phyloP scores from a whole-genome alignment of 2,888 invertebrate species.

The Dryadula phaetusa region DNA sequence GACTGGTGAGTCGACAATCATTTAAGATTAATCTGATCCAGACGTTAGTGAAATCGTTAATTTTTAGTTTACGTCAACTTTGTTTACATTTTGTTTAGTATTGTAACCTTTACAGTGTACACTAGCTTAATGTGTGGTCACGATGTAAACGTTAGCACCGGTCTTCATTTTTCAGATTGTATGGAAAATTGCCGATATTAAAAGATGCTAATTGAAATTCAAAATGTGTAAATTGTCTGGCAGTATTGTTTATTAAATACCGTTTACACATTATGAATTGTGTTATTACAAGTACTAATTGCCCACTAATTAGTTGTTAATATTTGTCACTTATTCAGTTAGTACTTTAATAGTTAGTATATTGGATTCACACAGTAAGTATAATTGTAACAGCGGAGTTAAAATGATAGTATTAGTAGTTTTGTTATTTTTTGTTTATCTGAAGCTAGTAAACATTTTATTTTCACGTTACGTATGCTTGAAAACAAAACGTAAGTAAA shows the following conservation, averaged over 20 bases:
- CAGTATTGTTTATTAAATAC: constrained; percentile 18
- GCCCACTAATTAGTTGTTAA: constrained; percentile 7
- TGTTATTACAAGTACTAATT: not conserved
- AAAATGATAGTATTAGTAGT: not conserved
- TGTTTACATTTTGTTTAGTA: constrained; percentile 39
- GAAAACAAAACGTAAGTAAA: not conserved
- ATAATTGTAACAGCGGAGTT: not conserved
- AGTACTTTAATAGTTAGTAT: not conserved
- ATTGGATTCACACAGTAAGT: not conserved
- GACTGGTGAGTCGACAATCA: constrained; percentile 23
- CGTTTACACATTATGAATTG: not conserved
- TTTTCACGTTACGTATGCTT: not conserved
- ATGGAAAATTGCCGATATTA: constrained; percentile 17
- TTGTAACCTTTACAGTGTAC: constrained; percentile 23
- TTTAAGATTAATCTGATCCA: constrained; percentile 41
- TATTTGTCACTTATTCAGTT: not conserved
- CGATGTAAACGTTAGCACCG: constrained; percentile 38
- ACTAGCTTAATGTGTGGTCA: constrained; percentile 39
- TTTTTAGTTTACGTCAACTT: constrained; percentile 38
- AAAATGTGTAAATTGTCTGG: not conserved
- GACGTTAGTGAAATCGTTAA: constrained; percentile 41
- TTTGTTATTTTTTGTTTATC: too few species aligned
- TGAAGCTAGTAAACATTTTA: not conserved
- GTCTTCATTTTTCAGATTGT: constrained; percentile 32
- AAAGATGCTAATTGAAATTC: constrained; percentile 17